Conservation (phyloP, 2,113 vertebrate genomes). For the Perca schrenkii region DNA sequence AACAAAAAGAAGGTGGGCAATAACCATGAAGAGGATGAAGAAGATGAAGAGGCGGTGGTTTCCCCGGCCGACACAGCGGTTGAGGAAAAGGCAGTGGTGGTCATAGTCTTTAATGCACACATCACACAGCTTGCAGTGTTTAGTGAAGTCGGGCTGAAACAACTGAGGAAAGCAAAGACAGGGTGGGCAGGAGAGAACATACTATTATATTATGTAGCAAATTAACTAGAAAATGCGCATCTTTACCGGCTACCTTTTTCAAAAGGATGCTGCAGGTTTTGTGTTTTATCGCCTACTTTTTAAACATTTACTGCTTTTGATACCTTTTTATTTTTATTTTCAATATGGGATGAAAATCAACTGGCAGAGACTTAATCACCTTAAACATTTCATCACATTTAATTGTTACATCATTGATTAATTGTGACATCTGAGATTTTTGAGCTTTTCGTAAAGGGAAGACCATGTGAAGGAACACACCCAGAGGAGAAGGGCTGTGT, state of each 20-base stretch:
- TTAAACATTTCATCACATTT: slow-evolving; percentile 5
- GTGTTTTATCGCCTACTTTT: background rate
- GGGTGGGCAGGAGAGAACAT: background rate
- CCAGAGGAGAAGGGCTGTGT: background rate
- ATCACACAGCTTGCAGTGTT: slow-evolving; percentile 87
- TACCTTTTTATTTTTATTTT: background rate
- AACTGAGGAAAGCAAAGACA: slow-evolving; percentile 67
- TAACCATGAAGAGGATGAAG: slow-evolving; percentile 80
- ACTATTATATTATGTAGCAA: background rate
- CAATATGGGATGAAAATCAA: background rate
- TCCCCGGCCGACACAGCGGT: slow-evolving; percentile 81
- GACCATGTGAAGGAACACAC: background rate
- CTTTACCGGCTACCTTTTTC: background rate
- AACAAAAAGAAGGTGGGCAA: slow-evolving; percentile 73
- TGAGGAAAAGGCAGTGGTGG: slow-evolving; percentile 89
- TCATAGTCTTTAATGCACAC: slow-evolving; percentile 86
- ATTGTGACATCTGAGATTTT: background rate
- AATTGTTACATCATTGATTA: background rate
- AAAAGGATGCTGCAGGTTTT: background rate
- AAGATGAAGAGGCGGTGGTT: slow-evolving; percentile 85
- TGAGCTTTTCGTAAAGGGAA: background rate
- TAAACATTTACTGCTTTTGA: background rate
- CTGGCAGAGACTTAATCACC: background rate
- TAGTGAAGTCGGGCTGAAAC: slow-evolving; percentile 82
- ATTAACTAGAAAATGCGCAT: background rate